Percentiles rank a stretch among this genome's conserved stretches.
Evolutionary conservation across 2,888 invertebrate species (phyloP).

Genomic region (Pharmacophagus antenor): DNA sequence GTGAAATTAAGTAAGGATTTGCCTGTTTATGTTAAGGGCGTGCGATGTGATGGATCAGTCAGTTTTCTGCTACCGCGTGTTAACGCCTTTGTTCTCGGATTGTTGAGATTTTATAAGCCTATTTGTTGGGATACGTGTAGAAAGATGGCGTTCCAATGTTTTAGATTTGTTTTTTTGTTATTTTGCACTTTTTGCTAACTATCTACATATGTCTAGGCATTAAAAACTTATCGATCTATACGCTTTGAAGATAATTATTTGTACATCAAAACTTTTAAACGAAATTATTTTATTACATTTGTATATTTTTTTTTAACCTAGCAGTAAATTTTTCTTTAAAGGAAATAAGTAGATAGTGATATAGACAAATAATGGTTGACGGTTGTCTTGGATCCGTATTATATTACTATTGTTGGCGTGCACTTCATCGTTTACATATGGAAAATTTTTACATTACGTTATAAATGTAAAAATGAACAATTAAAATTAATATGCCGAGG

Average conservation of each 20-base stretch:
- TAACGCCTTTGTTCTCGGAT: conserved; percentile 58
- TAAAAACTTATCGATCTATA: too few relatives aligned
- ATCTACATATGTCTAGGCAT: too few relatives aligned
- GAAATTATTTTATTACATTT: too few relatives aligned
- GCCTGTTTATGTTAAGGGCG: conserved; percentile 73
- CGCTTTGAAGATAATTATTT: too few relatives aligned
- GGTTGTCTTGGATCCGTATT: neutral
- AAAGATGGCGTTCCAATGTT: neutral
- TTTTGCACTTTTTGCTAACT: too few relatives aligned
- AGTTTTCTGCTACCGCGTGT: conserved; percentile 64
- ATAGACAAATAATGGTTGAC: too few relatives aligned
- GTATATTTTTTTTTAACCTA: too few relatives aligned
- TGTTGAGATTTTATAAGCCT: conserved; percentile 37
- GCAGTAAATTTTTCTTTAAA: too few relatives aligned
- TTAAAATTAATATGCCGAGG: neutral
- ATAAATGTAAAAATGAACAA: neutral
- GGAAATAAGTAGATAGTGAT: too few relatives aligned
- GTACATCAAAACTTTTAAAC: too few relatives aligned
- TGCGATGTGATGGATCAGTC: conserved; percentile 71
- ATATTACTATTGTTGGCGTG: too few relatives aligned
- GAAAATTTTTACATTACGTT: neutral
- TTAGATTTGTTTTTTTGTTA: neutral
- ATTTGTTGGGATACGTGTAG: neutral
- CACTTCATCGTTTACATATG: neutral
- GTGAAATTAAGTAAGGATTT: conserved; percentile 81